Evolutionary conservation across 2,888 invertebrate genomes (phyloP), one percentile per base, ranked within the genome.

Genomic region (Yponomeuta sedellus): DNA sequence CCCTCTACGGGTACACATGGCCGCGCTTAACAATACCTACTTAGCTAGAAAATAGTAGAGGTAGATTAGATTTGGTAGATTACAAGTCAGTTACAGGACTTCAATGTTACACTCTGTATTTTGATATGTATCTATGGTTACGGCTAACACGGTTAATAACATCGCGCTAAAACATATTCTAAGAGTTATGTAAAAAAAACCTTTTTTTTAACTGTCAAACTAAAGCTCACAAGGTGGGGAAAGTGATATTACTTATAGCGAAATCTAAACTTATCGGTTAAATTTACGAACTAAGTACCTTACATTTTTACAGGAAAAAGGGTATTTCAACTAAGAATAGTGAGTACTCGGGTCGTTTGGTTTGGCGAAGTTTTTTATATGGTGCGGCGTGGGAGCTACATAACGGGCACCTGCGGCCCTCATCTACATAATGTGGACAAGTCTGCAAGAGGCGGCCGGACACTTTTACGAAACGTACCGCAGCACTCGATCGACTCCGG

Each of bases 391-490:
- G 77, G 68, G 70, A 75, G 80, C 75, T 79, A 80, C 86, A 89
- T 89, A 88, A 90, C 87, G 80, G 74, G 77, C 89, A 91, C 89
- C 88, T 90, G 90, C 79, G 82, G 68, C 80, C 80, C 82, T 85
- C 81, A 88, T 90, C 86, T 89, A 84, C 89, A 90, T 90, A 90
- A 90, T 90, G 87, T 88, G 85, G 84, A 83, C 86, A 83, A 85
- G 88, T 83, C 76, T 20, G 65, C 64, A 16, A 16, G 44, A 52
- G 44, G 68, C 67, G 69, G 75, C 80, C 77, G 85, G 84, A 83
- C 83, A 80, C 72, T 81, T 83, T 82, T 72, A 75, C 66, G 64
- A 66, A 68, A 69, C 67, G 68, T 66, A 66, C 61, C 64, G 28
- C 63, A 16, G 44, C 44, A 52, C 44, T 52, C 44, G 44, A 52